phyloP scores from a whole-genome alignment of 2,113 vertebrate species.

The Taurulus bubalis region DNA sequence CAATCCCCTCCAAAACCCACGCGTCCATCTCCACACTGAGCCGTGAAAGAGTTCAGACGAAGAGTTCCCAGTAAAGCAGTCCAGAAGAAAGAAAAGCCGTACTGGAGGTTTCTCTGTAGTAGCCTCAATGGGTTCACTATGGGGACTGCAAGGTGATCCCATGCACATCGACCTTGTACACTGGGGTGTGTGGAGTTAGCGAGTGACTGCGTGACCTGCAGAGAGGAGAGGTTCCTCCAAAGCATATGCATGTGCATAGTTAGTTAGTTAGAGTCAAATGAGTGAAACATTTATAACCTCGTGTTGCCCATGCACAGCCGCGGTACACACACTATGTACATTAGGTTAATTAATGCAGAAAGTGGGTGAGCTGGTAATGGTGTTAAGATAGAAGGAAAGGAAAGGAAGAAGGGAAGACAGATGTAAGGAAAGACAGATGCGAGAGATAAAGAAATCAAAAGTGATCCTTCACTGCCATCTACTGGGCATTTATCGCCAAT shows the following conservation, averaged over 20 bases:
- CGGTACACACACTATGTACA: too few species aligned
- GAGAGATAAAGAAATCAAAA: background rate
- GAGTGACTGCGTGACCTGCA: background rate
- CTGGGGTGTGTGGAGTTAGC: background rate
- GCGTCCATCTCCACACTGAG: constrained; percentile 11
- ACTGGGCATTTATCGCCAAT: background rate
- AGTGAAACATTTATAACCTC: background rate
- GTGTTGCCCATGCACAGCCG: background rate
- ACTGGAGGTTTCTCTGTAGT: too few species aligned
- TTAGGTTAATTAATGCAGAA: background rate
- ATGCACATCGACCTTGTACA: background rate
- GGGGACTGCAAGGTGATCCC: background rate
- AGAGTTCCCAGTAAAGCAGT: constrained; percentile 18
- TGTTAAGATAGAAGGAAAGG: background rate
- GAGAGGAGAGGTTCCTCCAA: background rate
- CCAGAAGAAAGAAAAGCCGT: background rate
- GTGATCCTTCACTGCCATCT: constrained; percentile 55
- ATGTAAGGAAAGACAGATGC: too few species aligned
- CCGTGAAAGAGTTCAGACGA: constrained; percentile 32
- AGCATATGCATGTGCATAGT: background rate
- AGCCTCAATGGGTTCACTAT: background rate
- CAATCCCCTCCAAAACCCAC: constrained; percentile 44
- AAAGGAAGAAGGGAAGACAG: too few species aligned
- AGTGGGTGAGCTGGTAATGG: background rate
- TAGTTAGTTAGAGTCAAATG: background rate